Evolutionary conservation across 2,797 vertebrate species (phyloP).

Genomic region (Sarcophilus harrisii): DNA sequence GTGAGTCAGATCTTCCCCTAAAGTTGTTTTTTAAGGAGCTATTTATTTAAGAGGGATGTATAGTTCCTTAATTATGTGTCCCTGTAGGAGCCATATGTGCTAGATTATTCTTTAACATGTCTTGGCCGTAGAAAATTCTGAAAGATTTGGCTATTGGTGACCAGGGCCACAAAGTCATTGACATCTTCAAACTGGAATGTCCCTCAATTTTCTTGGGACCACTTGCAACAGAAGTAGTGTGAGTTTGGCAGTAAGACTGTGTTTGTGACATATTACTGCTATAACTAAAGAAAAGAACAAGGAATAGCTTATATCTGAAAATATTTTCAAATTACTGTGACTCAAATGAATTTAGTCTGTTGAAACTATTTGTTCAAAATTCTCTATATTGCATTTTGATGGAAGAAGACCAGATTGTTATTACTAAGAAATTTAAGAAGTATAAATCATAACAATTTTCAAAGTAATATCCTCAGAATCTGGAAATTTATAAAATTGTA

Average conservation of each 20-base stretch:
- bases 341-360: neutral
- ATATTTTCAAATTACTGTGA: neutral
- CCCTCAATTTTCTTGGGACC: neutral
- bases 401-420: neutral
- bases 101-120: neutral
- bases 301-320: neutral
- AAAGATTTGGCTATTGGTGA: neutral
- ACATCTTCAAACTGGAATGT: neutral
- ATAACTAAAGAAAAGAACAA: neutral
- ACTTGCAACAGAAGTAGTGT: neutral
- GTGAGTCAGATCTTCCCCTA: neutral
- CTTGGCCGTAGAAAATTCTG: neutral
- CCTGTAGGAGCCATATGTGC: neutral
- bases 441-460: neutral
- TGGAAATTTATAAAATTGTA: neutral
- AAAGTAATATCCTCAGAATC: neutral
- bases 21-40: neutral
- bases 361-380: neutral
- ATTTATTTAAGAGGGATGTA: neutral
- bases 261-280: neutral
- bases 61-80: neutral
- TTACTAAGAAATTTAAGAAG: neutral
- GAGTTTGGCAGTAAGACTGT: neutral
- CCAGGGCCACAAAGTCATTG: neutral
- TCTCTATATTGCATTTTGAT: neutral